Conservation (phyloP, 1,140 invertebrate species). For the Heterodera schachtii region DNA sequence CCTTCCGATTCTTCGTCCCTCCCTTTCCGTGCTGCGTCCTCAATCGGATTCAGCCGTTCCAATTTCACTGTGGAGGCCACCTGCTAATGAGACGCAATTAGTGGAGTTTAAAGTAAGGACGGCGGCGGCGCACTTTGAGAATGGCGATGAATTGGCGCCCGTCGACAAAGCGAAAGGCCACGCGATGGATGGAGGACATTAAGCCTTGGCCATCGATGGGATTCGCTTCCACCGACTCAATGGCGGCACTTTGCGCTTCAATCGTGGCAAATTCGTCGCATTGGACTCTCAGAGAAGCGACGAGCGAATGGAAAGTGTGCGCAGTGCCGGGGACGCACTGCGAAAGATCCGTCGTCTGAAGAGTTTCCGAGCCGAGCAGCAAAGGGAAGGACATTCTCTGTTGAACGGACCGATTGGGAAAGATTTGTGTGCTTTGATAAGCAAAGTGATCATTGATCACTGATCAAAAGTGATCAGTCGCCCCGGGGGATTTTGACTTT, state of each 20-base stretch:
- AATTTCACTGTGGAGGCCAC: conserved; percentile 10
- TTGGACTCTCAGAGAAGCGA: conserved; percentile 3
- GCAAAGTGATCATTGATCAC: too few species aligned
- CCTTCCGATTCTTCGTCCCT: neutral
- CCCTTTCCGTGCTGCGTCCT: neutral
- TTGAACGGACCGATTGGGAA: too few species aligned
- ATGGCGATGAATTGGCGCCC: conserved; percentile 13
- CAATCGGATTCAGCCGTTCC: conserved; percentile 21
- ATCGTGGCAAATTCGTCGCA: conserved; percentile 3
- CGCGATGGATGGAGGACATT: conserved; percentile 18
- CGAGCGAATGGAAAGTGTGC: conserved; percentile 11
- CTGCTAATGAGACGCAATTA: neutral
- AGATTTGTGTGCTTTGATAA: too few species aligned
- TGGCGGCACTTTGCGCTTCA: neutral
- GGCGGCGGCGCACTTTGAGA: neutral
- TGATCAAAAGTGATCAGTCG: too few species aligned
- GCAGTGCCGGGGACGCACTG: conserved; percentile 22
- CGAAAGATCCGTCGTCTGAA: conserved; percentile 12
- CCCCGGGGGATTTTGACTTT: too few species aligned
- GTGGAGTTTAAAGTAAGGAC: too few species aligned
- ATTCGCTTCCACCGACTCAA: conserved; percentile 4
- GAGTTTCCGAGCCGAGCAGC: neutral
- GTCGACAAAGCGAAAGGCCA: conserved; percentile 11
- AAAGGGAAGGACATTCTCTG: conserved; percentile 25
- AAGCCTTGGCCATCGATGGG: conserved; percentile 27